Conservation (phyloP, 2,113 vertebrate genomes). For the Erythrocercus mccallii region DNA sequence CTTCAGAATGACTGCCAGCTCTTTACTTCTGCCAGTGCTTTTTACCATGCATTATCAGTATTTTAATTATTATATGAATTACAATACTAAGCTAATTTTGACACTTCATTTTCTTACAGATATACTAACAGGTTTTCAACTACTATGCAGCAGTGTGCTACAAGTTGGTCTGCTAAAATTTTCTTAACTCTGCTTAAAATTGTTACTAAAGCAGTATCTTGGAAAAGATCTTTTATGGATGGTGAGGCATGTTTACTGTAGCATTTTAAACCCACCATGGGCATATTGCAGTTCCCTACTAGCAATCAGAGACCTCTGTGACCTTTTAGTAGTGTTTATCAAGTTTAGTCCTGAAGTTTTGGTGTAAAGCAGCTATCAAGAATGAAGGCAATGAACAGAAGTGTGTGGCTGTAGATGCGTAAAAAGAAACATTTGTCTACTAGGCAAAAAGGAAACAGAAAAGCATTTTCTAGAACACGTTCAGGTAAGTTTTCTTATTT, state of each 20-base stretch:
- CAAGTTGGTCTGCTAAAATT: background rate
- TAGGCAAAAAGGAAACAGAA: background rate
- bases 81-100: background rate
- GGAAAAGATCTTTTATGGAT: background rate
- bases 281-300: background rate
- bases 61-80: background rate
- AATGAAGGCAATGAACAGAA: background rate
- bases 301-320: background rate
- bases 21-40: background rate
- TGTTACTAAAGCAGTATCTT: background rate
- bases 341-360: background rate
- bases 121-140: background rate
- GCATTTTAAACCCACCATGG: background rate
- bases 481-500: background rate
- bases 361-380: background rate
- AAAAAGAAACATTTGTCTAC: background rate
- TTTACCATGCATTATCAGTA: background rate
- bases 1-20: background rate
- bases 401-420: background rate
- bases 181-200: background rate
- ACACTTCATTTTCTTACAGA: background rate
- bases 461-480: background rate
- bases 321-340: background rate
- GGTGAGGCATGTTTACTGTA: background rate
- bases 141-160: background rate